phyloP scores from a whole-genome alignment of 2,797 vertebrate species.

The Phaenicophaeus curvirostris region DNA sequence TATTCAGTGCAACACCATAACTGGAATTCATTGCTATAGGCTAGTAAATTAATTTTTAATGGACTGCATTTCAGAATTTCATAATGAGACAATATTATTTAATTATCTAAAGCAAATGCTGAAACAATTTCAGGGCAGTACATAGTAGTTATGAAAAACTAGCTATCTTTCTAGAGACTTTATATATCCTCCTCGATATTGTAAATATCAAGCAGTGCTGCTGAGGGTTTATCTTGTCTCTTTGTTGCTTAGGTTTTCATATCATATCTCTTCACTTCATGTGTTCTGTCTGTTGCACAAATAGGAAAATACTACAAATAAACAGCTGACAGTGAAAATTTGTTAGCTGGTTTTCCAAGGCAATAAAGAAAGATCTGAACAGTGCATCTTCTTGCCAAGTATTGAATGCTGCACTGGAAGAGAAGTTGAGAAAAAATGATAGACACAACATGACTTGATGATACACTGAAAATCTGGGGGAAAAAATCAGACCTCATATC shows the following conservation, averaged over 20 bases:
- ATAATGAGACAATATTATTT: conserved; percentile 15
- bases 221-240: not conserved
- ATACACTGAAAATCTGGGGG: not conserved
- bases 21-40: not conserved
- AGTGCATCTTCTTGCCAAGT: not conserved
- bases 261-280: not conserved
- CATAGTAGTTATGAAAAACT: not conserved
- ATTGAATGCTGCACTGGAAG: not conserved
- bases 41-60: conserved; percentile 45
- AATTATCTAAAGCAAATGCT: conserved; percentile 10
- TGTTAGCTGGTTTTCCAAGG: not conserved
- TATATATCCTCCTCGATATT: not conserved
- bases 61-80: conserved; percentile 2
- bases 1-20: not conserved
- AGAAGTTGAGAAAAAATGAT: not conserved
- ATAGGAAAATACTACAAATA: not conserved
- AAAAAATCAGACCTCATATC: not conserved
- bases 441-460: not conserved
- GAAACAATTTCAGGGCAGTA: not conserved
- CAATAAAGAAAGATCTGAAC: not conserved
- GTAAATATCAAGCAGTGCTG: not conserved
- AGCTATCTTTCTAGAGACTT: not conserved
- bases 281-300: not conserved
- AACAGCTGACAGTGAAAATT: conserved; percentile 7
- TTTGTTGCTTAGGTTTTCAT: not conserved